Conservation (phyloP, 2,888 invertebrate species). For the Dione vanillae region DNA sequence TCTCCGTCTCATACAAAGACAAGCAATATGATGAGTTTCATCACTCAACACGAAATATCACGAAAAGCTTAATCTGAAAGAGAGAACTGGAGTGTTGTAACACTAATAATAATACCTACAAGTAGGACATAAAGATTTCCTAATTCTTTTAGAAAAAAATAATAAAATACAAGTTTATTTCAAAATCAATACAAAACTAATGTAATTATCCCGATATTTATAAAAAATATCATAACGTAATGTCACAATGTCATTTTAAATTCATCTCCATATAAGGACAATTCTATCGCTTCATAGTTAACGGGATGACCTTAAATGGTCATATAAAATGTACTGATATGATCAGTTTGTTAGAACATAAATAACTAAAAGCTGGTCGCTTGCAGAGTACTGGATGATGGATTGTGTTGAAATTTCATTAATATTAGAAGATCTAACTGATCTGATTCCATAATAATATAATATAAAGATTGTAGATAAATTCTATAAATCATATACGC, state of each 20-base stretch:
- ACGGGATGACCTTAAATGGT: constrained; percentile 12
- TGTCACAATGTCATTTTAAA: constrained; percentile 4
- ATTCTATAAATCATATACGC: not conserved
- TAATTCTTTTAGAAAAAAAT: not conserved
- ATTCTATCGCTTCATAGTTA: constrained; percentile 11
- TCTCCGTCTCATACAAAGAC: no score
- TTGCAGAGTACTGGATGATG: not conserved
- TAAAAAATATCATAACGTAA: not conserved
- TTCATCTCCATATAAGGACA: constrained; percentile 11
- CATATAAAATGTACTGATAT: constrained; percentile 15
- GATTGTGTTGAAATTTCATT: constrained; percentile 10
- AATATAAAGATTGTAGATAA: constrained; percentile 1
- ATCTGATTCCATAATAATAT: not conserved
- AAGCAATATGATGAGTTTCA: no score
- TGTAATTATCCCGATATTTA: constrained; percentile 8
- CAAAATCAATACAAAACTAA: constrained; percentile 1
- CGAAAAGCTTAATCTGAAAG: no score
- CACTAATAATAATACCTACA: not conserved
- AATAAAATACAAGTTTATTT: not conserved
- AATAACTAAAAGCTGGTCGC: not conserved
- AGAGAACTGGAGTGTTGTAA: no score
- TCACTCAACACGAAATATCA: no score
- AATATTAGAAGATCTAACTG: not conserved
- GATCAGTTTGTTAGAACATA: constrained; percentile 11
- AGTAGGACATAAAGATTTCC: not conserved